phyloP scores from a whole-genome alignment of 2,888 invertebrate species.

The Drosophila buzzatii region DNA sequence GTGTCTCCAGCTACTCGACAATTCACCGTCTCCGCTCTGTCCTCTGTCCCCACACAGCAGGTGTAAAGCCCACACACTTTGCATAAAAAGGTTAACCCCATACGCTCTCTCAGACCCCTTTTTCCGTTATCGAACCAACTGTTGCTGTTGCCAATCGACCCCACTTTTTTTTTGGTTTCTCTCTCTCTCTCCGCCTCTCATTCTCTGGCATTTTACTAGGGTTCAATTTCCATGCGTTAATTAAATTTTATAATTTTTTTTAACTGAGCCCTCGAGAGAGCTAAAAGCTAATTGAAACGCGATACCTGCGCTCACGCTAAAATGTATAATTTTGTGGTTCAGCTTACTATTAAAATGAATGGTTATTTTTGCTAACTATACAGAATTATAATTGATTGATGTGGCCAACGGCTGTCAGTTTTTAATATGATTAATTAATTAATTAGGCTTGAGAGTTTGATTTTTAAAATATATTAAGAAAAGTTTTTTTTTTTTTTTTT shows the following conservation, averaged over 20 bases:
- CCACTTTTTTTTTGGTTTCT: background rate
- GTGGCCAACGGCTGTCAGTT: background rate
- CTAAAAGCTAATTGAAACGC: conserved; percentile 22
- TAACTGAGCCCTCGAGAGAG: conserved; percentile 40
- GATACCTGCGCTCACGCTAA: conserved; percentile 3
- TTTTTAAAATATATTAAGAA: background rate
- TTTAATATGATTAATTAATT: background rate
- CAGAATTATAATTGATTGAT: conserved; percentile 24
- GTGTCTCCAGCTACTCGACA: conserved; percentile 18
- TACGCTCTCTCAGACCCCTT: background rate
- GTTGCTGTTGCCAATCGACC: conserved; percentile 43
- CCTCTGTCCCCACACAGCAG: background rate
- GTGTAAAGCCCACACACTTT: conserved; percentile 29
- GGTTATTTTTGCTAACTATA: background rate
- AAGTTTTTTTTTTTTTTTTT: too few relatives aligned
- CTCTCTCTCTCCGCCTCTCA: background rate
- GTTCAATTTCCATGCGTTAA: conserved; percentile 54
- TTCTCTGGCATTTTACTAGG: conserved; percentile 14
- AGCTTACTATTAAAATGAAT: conserved; percentile 1
- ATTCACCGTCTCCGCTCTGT: too few relatives aligned
- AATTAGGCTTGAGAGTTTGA: background rate
- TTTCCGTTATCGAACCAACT: conserved; percentile 32
- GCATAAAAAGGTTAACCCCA: conserved; percentile 45
- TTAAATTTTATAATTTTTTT: conserved; percentile 72
- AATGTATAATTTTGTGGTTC: conserved; percentile 4